Conservation (phyloP, 2,888 invertebrate genomes). For the Idaea aversata region DNA sequence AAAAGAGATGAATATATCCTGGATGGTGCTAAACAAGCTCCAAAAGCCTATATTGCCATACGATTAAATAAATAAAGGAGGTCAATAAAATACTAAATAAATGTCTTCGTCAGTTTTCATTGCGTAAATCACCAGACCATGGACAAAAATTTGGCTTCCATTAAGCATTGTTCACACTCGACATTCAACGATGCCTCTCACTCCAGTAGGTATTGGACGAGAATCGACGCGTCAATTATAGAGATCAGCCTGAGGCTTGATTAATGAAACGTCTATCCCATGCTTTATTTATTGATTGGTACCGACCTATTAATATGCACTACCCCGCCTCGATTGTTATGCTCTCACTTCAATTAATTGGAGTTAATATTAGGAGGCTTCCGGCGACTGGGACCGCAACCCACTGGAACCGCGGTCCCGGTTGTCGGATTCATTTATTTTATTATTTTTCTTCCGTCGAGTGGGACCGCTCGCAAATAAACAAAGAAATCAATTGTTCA, state of each 20-base stretch:
- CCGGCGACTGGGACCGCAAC: too few relatives aligned
- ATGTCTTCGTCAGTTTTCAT: not conserved
- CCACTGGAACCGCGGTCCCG: too few relatives aligned
- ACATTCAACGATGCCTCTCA: not conserved
- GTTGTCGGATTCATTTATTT: too few relatives aligned
- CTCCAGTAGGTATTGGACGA: not conserved
- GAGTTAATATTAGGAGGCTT: too few relatives aligned
- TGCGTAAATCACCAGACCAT: not conserved
- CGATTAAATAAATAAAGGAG: too few relatives aligned
- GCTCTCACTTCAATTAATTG: not conserved
- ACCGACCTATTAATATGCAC: slow-evolving; percentile 7
- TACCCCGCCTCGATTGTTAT: not conserved
- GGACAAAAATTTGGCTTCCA: not conserved
- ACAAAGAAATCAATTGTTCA: too few relatives aligned
- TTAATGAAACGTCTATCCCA: slow-evolving; percentile 40
- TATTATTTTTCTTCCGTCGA: too few relatives aligned
- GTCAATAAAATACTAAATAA: not conserved
- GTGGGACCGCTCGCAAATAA: too few relatives aligned
- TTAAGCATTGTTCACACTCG: slow-evolving; percentile 1
- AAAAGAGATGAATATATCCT: too few relatives aligned
- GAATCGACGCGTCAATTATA: slow-evolving; percentile 5
- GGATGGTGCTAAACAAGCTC: too few relatives aligned
- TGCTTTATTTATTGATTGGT: slow-evolving; percentile 27
- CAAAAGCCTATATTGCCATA: too few relatives aligned
- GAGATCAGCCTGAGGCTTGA: slow-evolving; percentile 38